Evolutionary conservation across 2,888 invertebrate species (phyloP).

Genomic region (Rutpela maculata): DNA sequence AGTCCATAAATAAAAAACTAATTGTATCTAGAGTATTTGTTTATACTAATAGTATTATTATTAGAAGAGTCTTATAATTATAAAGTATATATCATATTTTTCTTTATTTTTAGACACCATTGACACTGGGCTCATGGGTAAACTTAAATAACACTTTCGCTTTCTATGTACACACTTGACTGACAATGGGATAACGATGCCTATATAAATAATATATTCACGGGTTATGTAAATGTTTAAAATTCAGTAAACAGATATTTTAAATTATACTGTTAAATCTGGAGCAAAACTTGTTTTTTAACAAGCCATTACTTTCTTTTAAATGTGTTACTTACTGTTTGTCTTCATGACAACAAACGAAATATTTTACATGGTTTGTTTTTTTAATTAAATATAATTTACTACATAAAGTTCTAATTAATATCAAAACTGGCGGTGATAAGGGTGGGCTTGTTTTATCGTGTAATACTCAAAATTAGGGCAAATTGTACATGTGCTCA

Average conservation of each 20-base stretch:
- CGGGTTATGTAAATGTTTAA: slow-evolving; percentile 2
- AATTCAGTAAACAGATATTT: not conserved
- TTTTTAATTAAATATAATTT: not conserved
- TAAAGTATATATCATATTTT: no score
- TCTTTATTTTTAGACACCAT: not conserved
- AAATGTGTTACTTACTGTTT: not conserved
- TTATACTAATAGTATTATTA: no score
- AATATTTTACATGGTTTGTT: not conserved
- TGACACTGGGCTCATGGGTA: no score
- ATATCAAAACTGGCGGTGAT: no score
- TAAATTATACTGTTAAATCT: not conserved
- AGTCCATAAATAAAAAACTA: no score
- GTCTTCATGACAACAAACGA: not conserved
- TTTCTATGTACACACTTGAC: slow-evolving; percentile 16
- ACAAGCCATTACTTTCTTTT: not conserved
- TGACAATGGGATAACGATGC: slow-evolving; percentile 10
- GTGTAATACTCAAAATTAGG: no score
- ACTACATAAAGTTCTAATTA: not conserved
- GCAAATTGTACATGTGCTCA: no score
- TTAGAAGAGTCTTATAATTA: no score
- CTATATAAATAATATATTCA: slow-evolving; percentile 13
- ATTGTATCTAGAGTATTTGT: no score
- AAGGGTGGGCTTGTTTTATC: no score
- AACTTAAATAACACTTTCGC: slow-evolving; percentile 16
- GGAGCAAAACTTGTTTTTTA: not conserved